These are phyloP conservation scores for Drosophila trapezifrons DNA, from an alignment of 1,140 invertebrate genomes.

Conservation along the genomic window DNA sequence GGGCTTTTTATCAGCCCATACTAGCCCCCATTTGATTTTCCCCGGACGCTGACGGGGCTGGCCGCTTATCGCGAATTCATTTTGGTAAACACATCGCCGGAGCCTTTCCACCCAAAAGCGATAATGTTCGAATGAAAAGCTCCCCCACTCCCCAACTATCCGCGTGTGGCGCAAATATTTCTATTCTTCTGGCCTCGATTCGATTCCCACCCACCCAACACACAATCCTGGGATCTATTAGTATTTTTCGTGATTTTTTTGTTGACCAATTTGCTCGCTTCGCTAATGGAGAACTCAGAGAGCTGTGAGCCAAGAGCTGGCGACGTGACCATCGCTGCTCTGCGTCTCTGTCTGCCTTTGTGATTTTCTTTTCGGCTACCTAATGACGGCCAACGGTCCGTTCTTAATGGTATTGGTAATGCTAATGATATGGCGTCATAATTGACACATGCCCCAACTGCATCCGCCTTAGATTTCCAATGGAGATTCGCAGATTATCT, in stretches of 20 bases:
- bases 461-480: constrained; percentile 64
- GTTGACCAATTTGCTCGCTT: constrained; percentile 31
- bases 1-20: constrained; percentile 48
- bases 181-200: constrained; percentile 47
- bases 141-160: background rate
- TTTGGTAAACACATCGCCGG: constrained; percentile 51
- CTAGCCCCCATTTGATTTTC: constrained; percentile 21
- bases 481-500: constrained; percentile 1
- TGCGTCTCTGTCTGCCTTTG: background rate
- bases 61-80: constrained; percentile 69
- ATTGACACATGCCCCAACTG: constrained; percentile 79
- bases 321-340: constrained; percentile 14
- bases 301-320: constrained; percentile 5
- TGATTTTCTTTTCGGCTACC: constrained; percentile 37
- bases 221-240: constrained; percentile 11
- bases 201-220: background rate
- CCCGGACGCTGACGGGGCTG: background rate
- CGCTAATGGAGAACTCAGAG: constrained; percentile 32
- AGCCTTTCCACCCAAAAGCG: background rate
- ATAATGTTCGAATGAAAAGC: constrained; percentile 35
- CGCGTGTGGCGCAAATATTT: constrained; percentile 20
- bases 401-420: constrained; percentile 53
- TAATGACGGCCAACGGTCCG: constrained; percentile 68
- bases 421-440: constrained; percentile 75
- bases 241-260: constrained; percentile 13